Evolutionary conservation across 2,113 vertebrate genomes (phyloP), one percentile per base, ranked within the genome.

Genomic region (Pluvianellus socialis): DNA sequence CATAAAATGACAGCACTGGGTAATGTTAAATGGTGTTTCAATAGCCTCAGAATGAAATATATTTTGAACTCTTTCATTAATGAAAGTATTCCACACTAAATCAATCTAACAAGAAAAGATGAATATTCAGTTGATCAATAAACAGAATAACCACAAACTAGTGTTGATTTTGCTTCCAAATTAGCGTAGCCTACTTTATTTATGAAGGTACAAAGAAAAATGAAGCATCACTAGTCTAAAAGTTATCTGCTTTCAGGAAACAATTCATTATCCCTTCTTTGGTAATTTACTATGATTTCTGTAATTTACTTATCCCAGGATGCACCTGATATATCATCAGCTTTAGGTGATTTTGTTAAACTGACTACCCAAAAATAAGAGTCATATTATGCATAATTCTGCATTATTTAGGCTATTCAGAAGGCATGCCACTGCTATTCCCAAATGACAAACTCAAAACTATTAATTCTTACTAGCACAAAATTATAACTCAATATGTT

Each of bases 291-390:
- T 65, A 14, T n/a, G 20, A 85, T 86, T 92, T 89, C 52, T 73
- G 20, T 61, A 62, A 68, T 85, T 79, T 81, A 83, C 92, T 91
- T 94, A 76, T 82, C 22, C n/a, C 66, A 91, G 49, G 80, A 85
- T 79, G 26, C 59, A 85, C 44, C 58, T 91, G 70, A 93, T 50
- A 56, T 3, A 73, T 62, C 28, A 79, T 21, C 58, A 91, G 26
- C 50, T 94, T 95, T 65, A 82, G 70, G 49, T 62, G 45, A 62
- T 58, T 89, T 91, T 89, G 22, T 90, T 88, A 80, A 93, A 82
- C 53, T 40, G 71, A 65, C 61, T 68, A 53, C 65, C 52, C 40
- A 92, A 83, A 92, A 89, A 59, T 23, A 7, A 45, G 58, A 92
- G 40, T 47, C 61, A 14, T 49, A 56, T 75, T 72, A 75, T 42